These are phyloP conservation scores for Epinephelus cyanopodus DNA, from an alignment of 2,113 vertebrate genomes.

Conservation along the genomic window DNA sequence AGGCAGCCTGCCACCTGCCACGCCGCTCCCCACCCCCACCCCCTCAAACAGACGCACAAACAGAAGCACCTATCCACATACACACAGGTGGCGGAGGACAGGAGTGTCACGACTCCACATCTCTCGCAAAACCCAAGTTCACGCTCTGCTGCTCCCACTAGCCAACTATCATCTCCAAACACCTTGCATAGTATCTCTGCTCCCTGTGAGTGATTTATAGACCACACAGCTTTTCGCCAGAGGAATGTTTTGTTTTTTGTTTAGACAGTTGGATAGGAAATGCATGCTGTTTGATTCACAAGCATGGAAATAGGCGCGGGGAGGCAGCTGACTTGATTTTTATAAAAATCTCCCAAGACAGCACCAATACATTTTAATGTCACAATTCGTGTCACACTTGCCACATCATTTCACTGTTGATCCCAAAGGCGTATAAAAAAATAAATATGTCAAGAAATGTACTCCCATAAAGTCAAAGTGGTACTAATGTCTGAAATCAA, in stretches of 20 bases:
- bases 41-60: conserved; percentile 26
- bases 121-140: conserved; percentile 64
- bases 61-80: conserved; percentile 47
- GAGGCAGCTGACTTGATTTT: conserved; percentile 33
- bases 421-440: conserved; percentile 17
- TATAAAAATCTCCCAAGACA: conserved; percentile 24
- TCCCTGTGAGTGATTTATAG: conserved; percentile 77
- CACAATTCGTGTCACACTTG: conserved; percentile 17
- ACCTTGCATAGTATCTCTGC: conserved; percentile 75
- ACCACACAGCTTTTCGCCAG: conserved; percentile 32
- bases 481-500: conserved; percentile 22
- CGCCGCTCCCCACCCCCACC: conserved; percentile 11
- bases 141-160: conserved; percentile 71
- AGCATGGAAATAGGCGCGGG: conserved; percentile 23
- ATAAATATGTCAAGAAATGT: conserved; percentile 4
- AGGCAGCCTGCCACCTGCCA: conserved; percentile 58
- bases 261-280: conserved; percentile 53
- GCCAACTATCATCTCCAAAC: conserved; percentile 81
- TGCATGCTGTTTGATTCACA: conserved; percentile 44
- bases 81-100: conserved; percentile 72
- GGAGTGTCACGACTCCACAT: conserved; percentile 71
- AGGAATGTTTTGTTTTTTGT: conserved; percentile 62
- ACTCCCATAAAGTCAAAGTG: conserved; percentile 12
- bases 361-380: conserved; percentile 40
- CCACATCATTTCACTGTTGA: conserved; percentile 28